These are phyloP conservation scores for Arbacia lixula DNA, from an alignment of 53 echinoderm and acorn worm species.

Conservation along the genomic window DNA sequence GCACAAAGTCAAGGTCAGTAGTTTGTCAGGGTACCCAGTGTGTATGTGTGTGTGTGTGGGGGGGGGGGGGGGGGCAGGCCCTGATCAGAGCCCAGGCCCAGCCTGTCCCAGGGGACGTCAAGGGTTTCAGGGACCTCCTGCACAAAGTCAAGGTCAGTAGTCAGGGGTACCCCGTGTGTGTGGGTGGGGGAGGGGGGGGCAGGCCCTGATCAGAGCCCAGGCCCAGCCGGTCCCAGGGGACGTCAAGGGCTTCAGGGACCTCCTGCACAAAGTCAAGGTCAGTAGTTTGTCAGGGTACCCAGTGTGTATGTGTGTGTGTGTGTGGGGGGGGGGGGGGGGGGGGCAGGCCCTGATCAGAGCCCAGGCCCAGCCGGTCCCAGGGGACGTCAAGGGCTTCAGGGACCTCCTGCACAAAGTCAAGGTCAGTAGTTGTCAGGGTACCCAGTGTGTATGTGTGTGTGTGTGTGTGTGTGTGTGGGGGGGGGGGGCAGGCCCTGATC, in stretches of 20 bases:
- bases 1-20: constrained; percentile 10
- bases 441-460: too few species aligned
- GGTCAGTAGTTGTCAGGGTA: too few species aligned
- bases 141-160: constrained; percentile 42
- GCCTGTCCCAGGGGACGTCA: constrained; percentile 37
- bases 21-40: too few species aligned
- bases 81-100: constrained; percentile 58
- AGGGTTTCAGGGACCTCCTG: constrained; percentile 31
- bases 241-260: constrained; percentile 26
- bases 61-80: constrained; percentile 84
- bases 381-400: constrained; percentile 25
- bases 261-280: constrained; percentile 40
- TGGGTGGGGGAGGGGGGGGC: too few species aligned
- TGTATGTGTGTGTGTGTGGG: too few species aligned
- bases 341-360: constrained; percentile 73
- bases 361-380: constrained; percentile 45
- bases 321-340: too few species aligned
- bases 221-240: constrained; percentile 46
- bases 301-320: too few species aligned
- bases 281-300: too few species aligned
- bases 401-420: constrained; percentile 43
- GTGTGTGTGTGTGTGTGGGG: constrained; percentile 76
- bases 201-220: constrained; percentile 64
- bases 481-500: constrained; percentile 79
- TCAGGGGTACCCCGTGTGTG: too few species aligned